phyloP scores from a whole-genome alignment of 2,797 vertebrate genomes.

The Erpetoichthys calabaricus region DNA sequence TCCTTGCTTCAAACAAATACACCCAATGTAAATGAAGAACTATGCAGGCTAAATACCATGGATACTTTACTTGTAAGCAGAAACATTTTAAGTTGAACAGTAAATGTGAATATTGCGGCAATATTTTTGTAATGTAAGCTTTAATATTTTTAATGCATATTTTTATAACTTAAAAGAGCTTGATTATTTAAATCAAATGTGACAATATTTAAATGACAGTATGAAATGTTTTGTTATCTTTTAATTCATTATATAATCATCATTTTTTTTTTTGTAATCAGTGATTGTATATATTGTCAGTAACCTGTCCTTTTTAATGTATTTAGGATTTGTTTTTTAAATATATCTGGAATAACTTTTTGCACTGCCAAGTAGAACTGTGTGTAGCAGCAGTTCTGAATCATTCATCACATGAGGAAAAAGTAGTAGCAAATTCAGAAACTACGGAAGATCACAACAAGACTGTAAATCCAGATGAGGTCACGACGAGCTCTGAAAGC shows the following conservation, averaged over 20 bases:
- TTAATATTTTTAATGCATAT: no score
- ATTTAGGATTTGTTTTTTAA: constrained; percentile 90
- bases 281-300: not conserved
- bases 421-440: constrained; percentile 19
- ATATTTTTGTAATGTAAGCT: no score
- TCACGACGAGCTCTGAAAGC: constrained; percentile 32
- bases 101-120: no score
- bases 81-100: not conserved
- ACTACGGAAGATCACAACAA: constrained; percentile 22
- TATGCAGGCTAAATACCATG: constrained; percentile 80
- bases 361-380: constrained; percentile 97
- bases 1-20: constrained; percentile 79
- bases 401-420: constrained; percentile 51
- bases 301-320: constrained; percentile 2
- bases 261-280: no score
- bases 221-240: no score
- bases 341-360: constrained; percentile 97
- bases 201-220: no score
- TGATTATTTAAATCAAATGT: no score
- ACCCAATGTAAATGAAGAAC: constrained; percentile 76
- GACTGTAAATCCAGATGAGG: constrained; percentile 21
- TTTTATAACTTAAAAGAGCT: no score
- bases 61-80: constrained; percentile 76
- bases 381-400: constrained; percentile 81
- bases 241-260: no score